Evolutionary conservation across 2,888 invertebrate species (phyloP), one percentile per base, ranked within the genome.

Genomic region (Reticulitermes lucifugus): DNA sequence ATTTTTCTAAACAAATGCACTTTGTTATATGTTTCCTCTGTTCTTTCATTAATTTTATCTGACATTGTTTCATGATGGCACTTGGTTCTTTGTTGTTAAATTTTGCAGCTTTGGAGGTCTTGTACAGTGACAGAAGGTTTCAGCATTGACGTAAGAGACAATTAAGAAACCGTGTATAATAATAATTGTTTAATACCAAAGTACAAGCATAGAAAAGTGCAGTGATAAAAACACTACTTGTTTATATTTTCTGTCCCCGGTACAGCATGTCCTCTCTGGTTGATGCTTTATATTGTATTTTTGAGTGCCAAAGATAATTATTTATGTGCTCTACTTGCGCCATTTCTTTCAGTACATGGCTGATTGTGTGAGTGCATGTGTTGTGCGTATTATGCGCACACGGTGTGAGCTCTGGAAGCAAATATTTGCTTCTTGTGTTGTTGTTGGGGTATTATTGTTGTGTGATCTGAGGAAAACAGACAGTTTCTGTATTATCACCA

Each of bases 231-330:
- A 73, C 29, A 73, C 18, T 73, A 41, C 73, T 73, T 41, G 73
- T 73, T 77, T 35, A 77, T 46, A 46, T 77, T 77, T 77, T 75
- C 43, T 77, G 77, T 77, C 77, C 77, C 46, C 46, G 10, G 22
- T 65, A 25, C 25, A 10, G n/a, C 65, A 65, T 70, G 81, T 81
- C 65, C 79, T 83, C 84, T 84, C 85, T 86, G 79, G 79, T 79
- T 84, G 73, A 82, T 84, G 85, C 86, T 85, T 86, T 86, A 82
- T 84, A 84, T 86, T 85, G 85, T 85, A 86, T 85, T 86, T 83
- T 86, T 85, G 83, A 86, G 86, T 86, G 86, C 86, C 86, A 86
- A 86, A 86, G 86, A 86, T 86, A 85, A 86, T 86, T 85, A 83
- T 85, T 86, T 83, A 81, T 85, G 71, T 85, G 80, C 83, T 85